Evolutionary conservation across 2,888 invertebrate species (phyloP).

Genomic region (Tetanocera ferruginea): DNA sequence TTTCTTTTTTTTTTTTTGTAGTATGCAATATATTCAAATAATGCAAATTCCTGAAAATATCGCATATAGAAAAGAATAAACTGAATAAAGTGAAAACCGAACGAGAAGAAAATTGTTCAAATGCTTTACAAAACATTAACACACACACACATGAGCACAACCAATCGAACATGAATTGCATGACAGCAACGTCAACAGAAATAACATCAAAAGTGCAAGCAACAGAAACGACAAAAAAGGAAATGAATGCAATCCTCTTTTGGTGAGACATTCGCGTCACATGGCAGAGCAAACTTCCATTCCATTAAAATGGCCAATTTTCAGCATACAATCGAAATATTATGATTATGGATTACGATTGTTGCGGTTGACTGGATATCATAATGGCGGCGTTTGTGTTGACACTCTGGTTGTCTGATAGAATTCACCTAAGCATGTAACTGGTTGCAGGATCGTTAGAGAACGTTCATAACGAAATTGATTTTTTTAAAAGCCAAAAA

Average conservation of each 20-base stretch:
- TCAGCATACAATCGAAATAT: constrained; percentile 40
- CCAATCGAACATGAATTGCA: constrained; percentile 22
- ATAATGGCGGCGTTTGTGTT: constrained; percentile 43
- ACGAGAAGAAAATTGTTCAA: not conserved
- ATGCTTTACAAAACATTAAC: not conserved
- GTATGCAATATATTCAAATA: constrained; percentile 10
- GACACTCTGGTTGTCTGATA: constrained; percentile 14
- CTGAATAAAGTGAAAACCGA: not conserved
- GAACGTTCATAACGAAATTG: no score
- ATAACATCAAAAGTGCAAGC: constrained; percentile 25
- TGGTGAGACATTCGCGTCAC: constrained; percentile 5
- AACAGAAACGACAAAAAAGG: constrained; percentile 22
- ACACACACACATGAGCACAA: not conserved
- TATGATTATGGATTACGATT: constrained; percentile 46
- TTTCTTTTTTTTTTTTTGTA: no score
- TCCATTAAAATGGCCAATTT: constrained; percentile 30
- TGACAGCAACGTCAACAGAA: constrained; percentile 26
- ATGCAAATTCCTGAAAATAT: constrained; percentile 16
- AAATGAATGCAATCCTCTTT: constrained; percentile 14
- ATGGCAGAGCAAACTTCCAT: not conserved
- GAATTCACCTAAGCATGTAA: no score
- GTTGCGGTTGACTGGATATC: constrained; percentile 44
- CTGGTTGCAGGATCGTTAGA: no score
- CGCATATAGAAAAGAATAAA: not conserved
- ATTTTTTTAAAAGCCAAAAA: no score